These are phyloP conservation scores for Caracal caracal DNA, from an alignment of 2,113 vertebrate species.

Conservation along the genomic window DNA sequence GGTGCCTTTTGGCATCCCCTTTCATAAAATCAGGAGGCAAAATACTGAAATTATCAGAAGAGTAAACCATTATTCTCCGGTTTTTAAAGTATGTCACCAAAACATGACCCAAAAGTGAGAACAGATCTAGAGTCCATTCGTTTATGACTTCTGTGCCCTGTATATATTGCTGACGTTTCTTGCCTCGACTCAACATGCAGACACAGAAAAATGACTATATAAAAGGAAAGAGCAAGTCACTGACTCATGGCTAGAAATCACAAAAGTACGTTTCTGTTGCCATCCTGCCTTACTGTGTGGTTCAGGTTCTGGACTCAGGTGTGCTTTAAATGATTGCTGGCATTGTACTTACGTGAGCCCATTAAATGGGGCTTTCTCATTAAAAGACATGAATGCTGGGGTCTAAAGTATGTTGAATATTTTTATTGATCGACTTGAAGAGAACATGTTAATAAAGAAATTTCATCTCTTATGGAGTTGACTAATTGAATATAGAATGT, in stretches of 20 bases:
- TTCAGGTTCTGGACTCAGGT: constrained; percentile 77
- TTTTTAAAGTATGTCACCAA: constrained; percentile 62
- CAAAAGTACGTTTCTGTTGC: constrained; percentile 82
- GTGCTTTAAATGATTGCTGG: constrained; percentile 78
- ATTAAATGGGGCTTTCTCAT: constrained; percentile 75
- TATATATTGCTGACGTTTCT: constrained; percentile 74
- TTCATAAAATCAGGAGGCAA: constrained; percentile 56
- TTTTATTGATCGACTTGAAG: constrained; percentile 78
- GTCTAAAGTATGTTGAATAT: constrained; percentile 60
- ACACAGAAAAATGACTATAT: constrained; percentile 77
- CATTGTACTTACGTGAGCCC: constrained; percentile 65
- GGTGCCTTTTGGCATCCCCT: constrained; percentile 11
- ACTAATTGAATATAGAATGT: constrained; percentile 75
- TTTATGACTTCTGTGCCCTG: neutral
- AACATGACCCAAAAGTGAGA: constrained; percentile 44
- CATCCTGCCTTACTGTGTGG: constrained; percentile 64
- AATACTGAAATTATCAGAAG: constrained; percentile 64
- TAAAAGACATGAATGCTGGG: constrained; percentile 71
- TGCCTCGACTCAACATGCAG: constrained; percentile 70
- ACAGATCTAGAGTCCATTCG: constrained; percentile 38
- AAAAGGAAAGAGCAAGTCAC: constrained; percentile 77
- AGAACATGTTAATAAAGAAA: constrained; percentile 78
- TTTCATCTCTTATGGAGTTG: constrained; percentile 64
- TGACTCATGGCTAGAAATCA: constrained; percentile 79
- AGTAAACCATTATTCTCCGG: constrained; percentile 49